Evolutionary conservation across 2,888 invertebrate genomes (phyloP), one percentile per base, ranked within the genome.

Genomic region (Empis stercorea): DNA sequence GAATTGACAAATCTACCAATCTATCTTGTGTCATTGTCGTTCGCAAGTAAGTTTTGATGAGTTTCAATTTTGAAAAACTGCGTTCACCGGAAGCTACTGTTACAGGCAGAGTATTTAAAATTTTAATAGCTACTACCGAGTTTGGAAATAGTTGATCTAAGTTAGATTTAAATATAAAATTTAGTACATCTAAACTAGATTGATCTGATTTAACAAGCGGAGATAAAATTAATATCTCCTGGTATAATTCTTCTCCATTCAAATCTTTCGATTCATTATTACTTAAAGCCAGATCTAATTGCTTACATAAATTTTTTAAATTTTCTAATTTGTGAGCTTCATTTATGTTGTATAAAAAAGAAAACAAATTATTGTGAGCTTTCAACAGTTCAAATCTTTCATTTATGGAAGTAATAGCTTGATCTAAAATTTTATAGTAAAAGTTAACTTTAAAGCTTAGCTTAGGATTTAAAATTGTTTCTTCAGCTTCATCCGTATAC

Each of bases 51-150:
- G 39, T 39, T 17, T 45, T 45, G 16, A 39, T 39, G 30, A 40
- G 23, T 45, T 45, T 40, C 16, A 45, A 45, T 45, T 45, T 45
- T 45, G 45, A 45, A 45, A 46, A 46, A 30, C 42, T 46, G 16
- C 37, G 27, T 43, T 46, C 46, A 41, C 34, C 20, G 37, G 43
- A 39, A 41, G 20, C 15, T 34, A 39, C 43, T 43, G 43, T 37
- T 15, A 40, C 40, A 5, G 40, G 27, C 27, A 40, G 15, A 23
- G 27, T 27, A 23, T 40, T 40, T 27, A 40, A 40, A 40, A 27
- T 40, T 40, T 40, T 40, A 20, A 40, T 20, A 13, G 20, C 20
- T 13, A 40, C n/a, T 20, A 40, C 23, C 11, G n/a, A 20, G 23
- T 40, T 40, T 27, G 40, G 40, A 40, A 20, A 40, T 9, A 40